Conservation (phyloP, 2,797 vertebrate genomes). For the Gallinago nigripennis region DNA sequence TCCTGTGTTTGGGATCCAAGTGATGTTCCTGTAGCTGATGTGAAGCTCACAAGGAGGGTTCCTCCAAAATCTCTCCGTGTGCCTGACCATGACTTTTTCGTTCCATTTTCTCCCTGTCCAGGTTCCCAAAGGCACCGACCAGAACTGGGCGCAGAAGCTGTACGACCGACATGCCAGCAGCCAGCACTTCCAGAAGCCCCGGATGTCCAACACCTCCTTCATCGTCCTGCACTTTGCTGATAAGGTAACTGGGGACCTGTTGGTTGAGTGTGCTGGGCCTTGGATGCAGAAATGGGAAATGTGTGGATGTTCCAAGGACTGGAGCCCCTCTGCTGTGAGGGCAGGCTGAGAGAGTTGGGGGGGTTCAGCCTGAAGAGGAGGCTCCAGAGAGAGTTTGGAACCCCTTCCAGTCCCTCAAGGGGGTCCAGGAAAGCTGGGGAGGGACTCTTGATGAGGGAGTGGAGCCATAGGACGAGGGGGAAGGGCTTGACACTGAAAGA, state of each 20-base stretch:
- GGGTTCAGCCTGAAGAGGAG: too few relatives aligned
- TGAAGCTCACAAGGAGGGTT: not conserved
- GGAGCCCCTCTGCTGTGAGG: too few relatives aligned
- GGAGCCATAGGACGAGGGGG: too few relatives aligned
- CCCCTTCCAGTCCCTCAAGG: too few relatives aligned
- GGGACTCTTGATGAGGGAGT: too few relatives aligned
- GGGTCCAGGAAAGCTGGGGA: too few relatives aligned
- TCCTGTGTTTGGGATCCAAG: not conserved
- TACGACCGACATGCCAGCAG: conserved; percentile 82
- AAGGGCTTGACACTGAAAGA: too few relatives aligned
- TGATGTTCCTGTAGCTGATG: not conserved
- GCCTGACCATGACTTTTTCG: not conserved
- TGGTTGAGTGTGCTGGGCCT: fast-evolving
- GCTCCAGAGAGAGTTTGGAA: too few relatives aligned
- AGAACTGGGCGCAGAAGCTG: conserved; percentile 95
- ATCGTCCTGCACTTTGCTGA: conserved; percentile 92
- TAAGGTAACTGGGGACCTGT: conserved; percentile 74
- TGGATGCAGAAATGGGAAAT: fast-evolving
- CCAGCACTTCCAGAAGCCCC: conserved; percentile 93
- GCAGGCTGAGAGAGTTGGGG: too few relatives aligned
- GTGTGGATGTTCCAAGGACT: fast-evolving
- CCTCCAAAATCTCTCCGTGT: not conserved
- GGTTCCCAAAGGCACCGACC: conserved; percentile 94
- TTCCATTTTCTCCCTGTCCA: not conserved
- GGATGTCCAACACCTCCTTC: conserved; percentile 93